phyloP scores from a whole-genome alignment of 2,888 invertebrate genomes.

The Coleophora flavipennella region DNA sequence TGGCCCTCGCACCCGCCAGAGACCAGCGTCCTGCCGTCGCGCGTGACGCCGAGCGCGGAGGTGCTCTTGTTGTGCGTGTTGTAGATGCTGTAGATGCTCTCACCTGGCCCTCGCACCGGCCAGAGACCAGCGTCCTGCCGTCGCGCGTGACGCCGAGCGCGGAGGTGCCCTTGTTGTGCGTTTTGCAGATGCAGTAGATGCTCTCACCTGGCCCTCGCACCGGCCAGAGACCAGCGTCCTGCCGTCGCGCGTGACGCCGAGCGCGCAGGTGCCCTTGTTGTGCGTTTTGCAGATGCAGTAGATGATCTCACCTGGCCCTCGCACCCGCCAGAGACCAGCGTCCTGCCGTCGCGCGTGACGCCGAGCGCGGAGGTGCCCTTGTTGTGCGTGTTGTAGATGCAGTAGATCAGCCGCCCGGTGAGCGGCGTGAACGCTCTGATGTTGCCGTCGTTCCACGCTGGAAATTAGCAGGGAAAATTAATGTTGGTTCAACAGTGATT shows the following conservation, averaged over 20 bases:
- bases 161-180: too few species aligned
- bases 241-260: constrained; percentile 81
- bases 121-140: too few species aligned
- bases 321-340: constrained; percentile 90
- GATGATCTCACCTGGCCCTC: constrained; percentile 82
- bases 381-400: constrained; percentile 90
- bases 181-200: too few species aligned
- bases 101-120: too few species aligned
- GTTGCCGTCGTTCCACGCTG: constrained; percentile 87
- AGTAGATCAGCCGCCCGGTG: constrained; percentile 84
- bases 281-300: constrained; percentile 89
- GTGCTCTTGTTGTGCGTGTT: too few species aligned
- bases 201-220: constrained; percentile 89
- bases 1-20: too few species aligned
- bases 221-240: constrained; percentile 88
- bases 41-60: too few species aligned
- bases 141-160: too few species aligned
- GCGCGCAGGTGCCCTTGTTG: constrained; percentile 88
- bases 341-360: constrained; percentile 77
- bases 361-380: constrained; percentile 90
- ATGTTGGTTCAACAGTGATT: too few species aligned
- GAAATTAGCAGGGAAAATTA: not conserved
- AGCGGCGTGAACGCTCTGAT: constrained; percentile 88
- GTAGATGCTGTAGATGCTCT: too few species aligned
- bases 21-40: too few species aligned